Percentiles rank a stretch among this genome's conserved stretches.
Evolutionary conservation across 1,140 invertebrate species (phyloP).

Genomic region (Uloborus diversus): DNA sequence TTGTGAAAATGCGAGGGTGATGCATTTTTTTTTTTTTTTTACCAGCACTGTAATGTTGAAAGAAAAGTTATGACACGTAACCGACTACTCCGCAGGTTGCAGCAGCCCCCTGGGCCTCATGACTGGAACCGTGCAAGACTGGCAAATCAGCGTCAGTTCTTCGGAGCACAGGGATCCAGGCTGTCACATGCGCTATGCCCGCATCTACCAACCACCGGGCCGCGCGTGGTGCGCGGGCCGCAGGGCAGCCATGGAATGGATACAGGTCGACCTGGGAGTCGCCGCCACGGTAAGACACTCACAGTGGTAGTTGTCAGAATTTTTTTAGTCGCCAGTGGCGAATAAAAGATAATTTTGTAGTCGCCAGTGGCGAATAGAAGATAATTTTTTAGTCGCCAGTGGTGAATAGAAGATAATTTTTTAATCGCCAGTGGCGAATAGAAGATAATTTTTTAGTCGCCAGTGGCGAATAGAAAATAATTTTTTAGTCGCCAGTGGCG

Average conservation of each 20-base stretch:
- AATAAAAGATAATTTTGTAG: no score
- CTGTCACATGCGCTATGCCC: slow-evolving; percentile 70
- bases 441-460: no score
- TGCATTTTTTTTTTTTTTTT: no score
- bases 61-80: not conserved
- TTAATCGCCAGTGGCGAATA: no score
- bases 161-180: slow-evolving; percentile 67
- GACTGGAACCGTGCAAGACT: slow-evolving; percentile 70
- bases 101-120: slow-evolving; percentile 69
- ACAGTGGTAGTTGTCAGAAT: not conserved
- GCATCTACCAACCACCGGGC: slow-evolving; percentile 69
- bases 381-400: no score
- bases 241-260: slow-evolving; percentile 70
- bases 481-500: no score
- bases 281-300: slow-evolving; percentile 66
- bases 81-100: slow-evolving; percentile 60
- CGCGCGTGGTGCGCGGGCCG: slow-evolving; percentile 70
- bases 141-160: slow-evolving; percentile 71
- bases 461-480: no score
- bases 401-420: no score
- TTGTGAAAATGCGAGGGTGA: not conserved
- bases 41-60: not conserved
- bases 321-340: no score
- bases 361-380: no score
- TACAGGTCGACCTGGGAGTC: slow-evolving; percentile 69